These are phyloP conservation scores for Cordilura impudica DNA, from an alignment of 2,888 invertebrate species.

Conservation along the genomic window DNA sequence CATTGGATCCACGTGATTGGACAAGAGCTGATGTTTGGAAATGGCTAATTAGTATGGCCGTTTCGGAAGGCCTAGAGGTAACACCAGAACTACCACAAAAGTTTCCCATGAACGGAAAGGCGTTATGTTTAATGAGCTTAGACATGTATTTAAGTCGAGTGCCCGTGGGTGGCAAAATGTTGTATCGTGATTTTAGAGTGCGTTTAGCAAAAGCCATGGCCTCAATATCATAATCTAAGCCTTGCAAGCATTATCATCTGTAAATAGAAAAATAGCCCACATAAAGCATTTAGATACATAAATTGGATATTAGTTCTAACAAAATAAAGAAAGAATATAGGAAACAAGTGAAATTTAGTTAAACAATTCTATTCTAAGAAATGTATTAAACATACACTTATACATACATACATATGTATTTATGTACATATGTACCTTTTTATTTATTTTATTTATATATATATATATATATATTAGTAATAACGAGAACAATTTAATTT, in stretches of 20 bases:
- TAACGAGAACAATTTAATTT: background rate
- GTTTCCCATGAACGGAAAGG: slow-evolving; percentile 90
- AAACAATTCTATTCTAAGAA: too few species aligned
- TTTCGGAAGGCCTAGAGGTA: slow-evolving; percentile 78
- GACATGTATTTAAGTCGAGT: slow-evolving; percentile 86
- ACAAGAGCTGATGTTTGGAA: slow-evolving; percentile 83
- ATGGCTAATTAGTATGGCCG: slow-evolving; percentile 82
- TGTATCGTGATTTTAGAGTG: slow-evolving; percentile 85
- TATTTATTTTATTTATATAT: background rate
- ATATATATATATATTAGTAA: background rate
- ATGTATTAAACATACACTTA: too few species aligned
- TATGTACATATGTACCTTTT: background rate
- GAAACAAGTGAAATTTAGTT: too few species aligned
- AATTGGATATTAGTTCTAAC: too few species aligned
- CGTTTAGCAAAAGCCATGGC: slow-evolving; percentile 85
- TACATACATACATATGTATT: too few species aligned
- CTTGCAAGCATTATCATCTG: background rate
- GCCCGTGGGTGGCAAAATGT: slow-evolving; percentile 83
- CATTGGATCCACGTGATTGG: slow-evolving; percentile 86
- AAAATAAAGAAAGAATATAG: too few species aligned
- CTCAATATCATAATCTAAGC: slow-evolving; percentile 68
- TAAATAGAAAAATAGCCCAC: background rate
- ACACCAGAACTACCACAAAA: slow-evolving; percentile 78
- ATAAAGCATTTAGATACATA: background rate
- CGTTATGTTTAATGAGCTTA: slow-evolving; percentile 86